A percentile compares a stretch with the other conserved stretches of the same genome.
Evolutionary conservation across 2,113 vertebrate genomes (phyloP).

Genomic region (Campylomormyrus numenius): DNA sequence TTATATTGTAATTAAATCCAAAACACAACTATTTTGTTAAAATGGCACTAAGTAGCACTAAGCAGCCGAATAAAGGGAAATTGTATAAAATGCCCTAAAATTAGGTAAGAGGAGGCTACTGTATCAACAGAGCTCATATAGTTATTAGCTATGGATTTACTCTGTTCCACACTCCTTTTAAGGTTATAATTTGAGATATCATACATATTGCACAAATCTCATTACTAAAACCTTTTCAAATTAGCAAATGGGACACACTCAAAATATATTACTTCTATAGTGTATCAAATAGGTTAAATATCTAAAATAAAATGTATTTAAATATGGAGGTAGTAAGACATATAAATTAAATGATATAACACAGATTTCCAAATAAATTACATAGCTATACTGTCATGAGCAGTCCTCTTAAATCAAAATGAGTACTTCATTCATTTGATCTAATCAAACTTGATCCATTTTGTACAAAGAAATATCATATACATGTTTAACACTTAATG

Average conservation of each 20-base stretch:
- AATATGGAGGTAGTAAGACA: conserved; percentile 34
- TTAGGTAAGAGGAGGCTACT: conserved; percentile 22
- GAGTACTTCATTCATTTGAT: neutral
- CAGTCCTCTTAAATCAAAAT: neutral
- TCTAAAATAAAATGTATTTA: conserved; percentile 26
- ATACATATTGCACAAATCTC: conserved; percentile 10
- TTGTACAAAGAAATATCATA: neutral
- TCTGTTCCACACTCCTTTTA: conserved; percentile 1
- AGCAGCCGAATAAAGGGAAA: conserved; percentile 21
- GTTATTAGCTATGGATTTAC: conserved; percentile 23
- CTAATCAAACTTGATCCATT: neutral
- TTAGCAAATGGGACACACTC: conserved; percentile 24
- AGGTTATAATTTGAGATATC: neutral
- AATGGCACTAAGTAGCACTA: neutral
- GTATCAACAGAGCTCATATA: conserved; percentile 24
- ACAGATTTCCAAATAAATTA: conserved; percentile 12
- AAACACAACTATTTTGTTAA: neutral
- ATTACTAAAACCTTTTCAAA: conserved; percentile 17
- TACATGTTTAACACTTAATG: neutral
- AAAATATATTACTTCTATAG: conserved; percentile 22
- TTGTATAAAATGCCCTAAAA: neutral
- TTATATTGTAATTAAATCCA: neutral
- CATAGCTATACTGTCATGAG: neutral
- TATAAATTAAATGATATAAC: conserved; percentile 17
- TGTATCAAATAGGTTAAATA: conserved; percentile 37